Percentiles rank a stretch among this genome's conserved stretches.
phyloP scores from a whole-genome alignment of 2,888 invertebrate genomes.

The Ichneumoninae sp. region DNA sequence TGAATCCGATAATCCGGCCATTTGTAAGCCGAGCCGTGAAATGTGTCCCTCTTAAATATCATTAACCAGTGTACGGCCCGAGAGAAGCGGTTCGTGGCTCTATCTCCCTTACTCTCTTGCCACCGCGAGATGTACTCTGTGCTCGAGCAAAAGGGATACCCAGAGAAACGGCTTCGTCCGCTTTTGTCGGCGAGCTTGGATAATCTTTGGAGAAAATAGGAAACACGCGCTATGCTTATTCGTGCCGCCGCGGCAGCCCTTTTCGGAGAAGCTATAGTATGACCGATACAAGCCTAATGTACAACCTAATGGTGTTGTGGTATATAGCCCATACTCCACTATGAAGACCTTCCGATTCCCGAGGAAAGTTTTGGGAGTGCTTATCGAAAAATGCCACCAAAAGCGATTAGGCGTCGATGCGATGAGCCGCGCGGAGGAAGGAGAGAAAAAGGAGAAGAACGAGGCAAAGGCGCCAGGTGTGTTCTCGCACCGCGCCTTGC shows the following conservation, averaged over 20 bases:
- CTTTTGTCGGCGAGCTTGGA: slow-evolving; percentile 69
- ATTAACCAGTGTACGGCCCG: slow-evolving; percentile 72
- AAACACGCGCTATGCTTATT: slow-evolving; percentile 78
- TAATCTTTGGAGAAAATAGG: slow-evolving; percentile 76
- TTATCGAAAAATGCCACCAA: slow-evolving; percentile 71
- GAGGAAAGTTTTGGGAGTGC: slow-evolving; percentile 66
- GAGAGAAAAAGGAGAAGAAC: slow-evolving; percentile 12
- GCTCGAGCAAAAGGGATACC: slow-evolving; percentile 35
- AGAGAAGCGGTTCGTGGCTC: slow-evolving; percentile 8
- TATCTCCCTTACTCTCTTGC: background rate
- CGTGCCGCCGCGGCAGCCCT: slow-evolving; percentile 71
- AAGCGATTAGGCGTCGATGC: slow-evolving; percentile 49
- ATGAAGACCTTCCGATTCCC: slow-evolving; percentile 5
- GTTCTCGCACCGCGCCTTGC: slow-evolving; percentile 51
- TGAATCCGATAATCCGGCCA: slow-evolving; percentile 79
- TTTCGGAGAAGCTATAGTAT: slow-evolving; percentile 61
- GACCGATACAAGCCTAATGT: slow-evolving; percentile 6
- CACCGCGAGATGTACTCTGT: background rate
- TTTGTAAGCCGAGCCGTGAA: slow-evolving; percentile 79
- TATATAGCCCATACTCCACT: slow-evolving; percentile 2
- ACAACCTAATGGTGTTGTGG: background rate
- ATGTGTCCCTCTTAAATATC: slow-evolving; percentile 80
- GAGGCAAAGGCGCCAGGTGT: slow-evolving; percentile 73
- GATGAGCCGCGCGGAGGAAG: slow-evolving; percentile 33
- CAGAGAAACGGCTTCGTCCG: slow-evolving; percentile 49